Evolutionary conservation across 2,888 invertebrate genomes (phyloP).

Genomic region (Hyalella azteca): DNA sequence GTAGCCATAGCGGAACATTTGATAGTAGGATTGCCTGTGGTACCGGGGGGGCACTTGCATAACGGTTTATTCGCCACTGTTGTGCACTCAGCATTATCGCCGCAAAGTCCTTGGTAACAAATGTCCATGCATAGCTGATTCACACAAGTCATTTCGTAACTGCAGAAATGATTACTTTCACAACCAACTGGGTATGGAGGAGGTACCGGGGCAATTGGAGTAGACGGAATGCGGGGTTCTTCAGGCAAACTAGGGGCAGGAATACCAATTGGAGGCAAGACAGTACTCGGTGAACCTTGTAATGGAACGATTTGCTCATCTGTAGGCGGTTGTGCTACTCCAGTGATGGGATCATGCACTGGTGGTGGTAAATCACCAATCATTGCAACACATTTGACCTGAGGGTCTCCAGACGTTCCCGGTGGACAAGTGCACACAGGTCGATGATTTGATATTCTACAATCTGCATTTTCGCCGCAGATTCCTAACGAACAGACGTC

Average conservation of each 20-base stretch:
- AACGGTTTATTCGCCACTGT: slow-evolving; percentile 61
- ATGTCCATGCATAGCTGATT: slow-evolving; percentile 77
- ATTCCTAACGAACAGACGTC: slow-evolving; percentile 81
- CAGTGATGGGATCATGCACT: slow-evolving; percentile 64
- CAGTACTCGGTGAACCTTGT: not conserved
- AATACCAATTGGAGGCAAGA: slow-evolving; percentile 22
- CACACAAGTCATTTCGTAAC: slow-evolving; percentile 74
- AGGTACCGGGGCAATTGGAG: slow-evolving; percentile 39
- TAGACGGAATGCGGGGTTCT: slow-evolving; percentile 38
- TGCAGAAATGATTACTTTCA: slow-evolving; percentile 77
- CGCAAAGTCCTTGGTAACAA: slow-evolving; percentile 70
- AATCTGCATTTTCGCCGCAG: slow-evolving; percentile 79
- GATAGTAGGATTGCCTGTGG: slow-evolving; percentile 62
- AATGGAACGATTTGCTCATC: slow-evolving; percentile 31
- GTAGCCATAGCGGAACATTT: slow-evolving; percentile 65
- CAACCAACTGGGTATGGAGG: slow-evolving; percentile 66
- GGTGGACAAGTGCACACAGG: slow-evolving; percentile 82
- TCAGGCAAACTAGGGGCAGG: slow-evolving; percentile 31
- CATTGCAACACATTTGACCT: slow-evolving; percentile 59
- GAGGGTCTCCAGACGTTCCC: slow-evolving; percentile 70
- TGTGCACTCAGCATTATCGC: slow-evolving; percentile 61
- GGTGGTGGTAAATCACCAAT: slow-evolving; percentile 20
- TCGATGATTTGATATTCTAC: slow-evolving; percentile 80
- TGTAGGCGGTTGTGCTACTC: slow-evolving; percentile 8
- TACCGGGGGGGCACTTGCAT: slow-evolving; percentile 62